Conservation (phyloP, 2,113 vertebrate species). For the Apodemus sylvaticus region DNA sequence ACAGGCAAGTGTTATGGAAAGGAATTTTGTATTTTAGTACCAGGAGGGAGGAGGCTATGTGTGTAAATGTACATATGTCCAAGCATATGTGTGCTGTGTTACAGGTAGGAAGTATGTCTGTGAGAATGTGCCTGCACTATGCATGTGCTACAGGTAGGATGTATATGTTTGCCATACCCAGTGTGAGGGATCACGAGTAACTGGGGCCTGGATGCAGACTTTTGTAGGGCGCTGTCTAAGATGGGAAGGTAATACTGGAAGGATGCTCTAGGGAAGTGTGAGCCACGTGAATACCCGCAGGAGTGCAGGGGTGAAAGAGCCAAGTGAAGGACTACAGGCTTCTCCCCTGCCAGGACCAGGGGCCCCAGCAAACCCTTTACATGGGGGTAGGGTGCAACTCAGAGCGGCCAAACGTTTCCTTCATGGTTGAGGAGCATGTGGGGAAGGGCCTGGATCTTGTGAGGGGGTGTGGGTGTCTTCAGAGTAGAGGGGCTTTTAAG, state of each 20-base stretch:
- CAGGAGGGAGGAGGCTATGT: not conserved
- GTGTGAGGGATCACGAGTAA: not conserved
- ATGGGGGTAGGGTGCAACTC: not conserved
- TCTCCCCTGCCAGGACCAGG: not conserved
- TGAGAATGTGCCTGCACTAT: no score
- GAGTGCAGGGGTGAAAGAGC: not conserved
- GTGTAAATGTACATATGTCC: not conserved
- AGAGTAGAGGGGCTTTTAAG: not conserved
- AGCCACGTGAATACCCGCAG: not conserved
- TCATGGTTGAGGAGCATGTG: not conserved
- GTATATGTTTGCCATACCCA: not conserved
- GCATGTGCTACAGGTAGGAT: not conserved
- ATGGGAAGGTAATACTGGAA: not conserved
- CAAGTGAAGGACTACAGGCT: not conserved
- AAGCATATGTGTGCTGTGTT: no score
- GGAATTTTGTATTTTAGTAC: not conserved
- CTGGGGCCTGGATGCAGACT: not conserved
- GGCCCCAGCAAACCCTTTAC: not conserved
- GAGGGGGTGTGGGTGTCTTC: not conserved
- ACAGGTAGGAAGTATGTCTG: not conserved
- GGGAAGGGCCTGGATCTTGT: rapidly evolving
- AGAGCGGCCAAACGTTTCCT: not conserved
- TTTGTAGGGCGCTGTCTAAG: not conserved
- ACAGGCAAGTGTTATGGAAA: no score
- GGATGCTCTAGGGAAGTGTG: not conserved